phyloP scores from a whole-genome alignment of 2,888 invertebrate species.

The Mermis nigrescens region DNA sequence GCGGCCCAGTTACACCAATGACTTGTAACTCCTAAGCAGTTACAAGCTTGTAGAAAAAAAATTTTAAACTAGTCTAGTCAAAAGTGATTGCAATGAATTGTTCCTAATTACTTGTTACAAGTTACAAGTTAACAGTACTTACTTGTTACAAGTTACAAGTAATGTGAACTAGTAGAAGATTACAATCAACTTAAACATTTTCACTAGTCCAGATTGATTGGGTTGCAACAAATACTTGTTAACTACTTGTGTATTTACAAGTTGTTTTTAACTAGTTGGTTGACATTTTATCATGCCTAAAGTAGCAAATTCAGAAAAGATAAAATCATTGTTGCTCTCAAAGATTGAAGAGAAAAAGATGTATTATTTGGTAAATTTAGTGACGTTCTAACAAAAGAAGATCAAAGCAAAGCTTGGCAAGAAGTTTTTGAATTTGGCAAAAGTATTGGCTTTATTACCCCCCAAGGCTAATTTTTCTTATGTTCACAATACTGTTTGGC shows the following conservation, averaged over 20 bases:
- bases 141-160: no score
- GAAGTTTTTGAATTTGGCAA: background rate
- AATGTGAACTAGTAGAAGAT: background rate
- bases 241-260: background rate
- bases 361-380: background rate
- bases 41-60: background rate
- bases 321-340: background rate
- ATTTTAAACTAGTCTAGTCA: background rate
- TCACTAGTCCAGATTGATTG: background rate
- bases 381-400: background rate
- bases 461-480: background rate
- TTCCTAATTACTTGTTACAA: no score
- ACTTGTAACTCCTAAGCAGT: background rate
- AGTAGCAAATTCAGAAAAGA: background rate
- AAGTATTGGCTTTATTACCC: background rate
- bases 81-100: no score
- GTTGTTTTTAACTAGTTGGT: background rate
- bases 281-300: background rate
- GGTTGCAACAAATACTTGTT: background rate
- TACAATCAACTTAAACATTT: background rate
- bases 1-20: background rate
- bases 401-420: background rate
- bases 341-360: background rate
- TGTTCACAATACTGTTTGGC: background rate
- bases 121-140: no score